These are phyloP conservation scores for Poecilia gillii DNA, from an alignment of 2,797 vertebrate genomes.

Conservation along the genomic window DNA sequence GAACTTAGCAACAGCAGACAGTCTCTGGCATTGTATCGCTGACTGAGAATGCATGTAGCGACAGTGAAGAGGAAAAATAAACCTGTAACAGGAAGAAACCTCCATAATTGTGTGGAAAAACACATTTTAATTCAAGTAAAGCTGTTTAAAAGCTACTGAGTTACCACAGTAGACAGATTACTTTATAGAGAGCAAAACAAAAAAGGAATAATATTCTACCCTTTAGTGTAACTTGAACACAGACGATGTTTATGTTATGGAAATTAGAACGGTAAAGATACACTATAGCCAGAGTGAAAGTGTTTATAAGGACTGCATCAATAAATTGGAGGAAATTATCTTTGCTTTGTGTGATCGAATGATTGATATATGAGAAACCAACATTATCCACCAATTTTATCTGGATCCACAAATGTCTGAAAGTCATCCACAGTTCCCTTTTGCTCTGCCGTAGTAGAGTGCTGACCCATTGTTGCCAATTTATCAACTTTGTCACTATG, in stretches of 20 bases:
- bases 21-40: too few species aligned
- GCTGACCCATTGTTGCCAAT: neutral
- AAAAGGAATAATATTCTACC: neutral
- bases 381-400: neutral
- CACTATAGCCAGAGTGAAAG: neutral
- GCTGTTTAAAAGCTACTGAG: neutral
- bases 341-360: too few species aligned
- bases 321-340: neutral
- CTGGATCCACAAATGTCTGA: too few species aligned
- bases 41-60: too few species aligned
- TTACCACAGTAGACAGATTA: neutral
- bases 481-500: neutral
- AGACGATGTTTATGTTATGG: neutral
- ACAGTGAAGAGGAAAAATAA: too few species aligned
- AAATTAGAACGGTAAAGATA: neutral
- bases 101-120: neutral
- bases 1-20: too few species aligned
- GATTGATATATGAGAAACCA: neutral
- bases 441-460: neutral
- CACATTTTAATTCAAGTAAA: neutral
- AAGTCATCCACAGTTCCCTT: neutral
- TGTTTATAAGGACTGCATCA: neutral
- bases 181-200: neutral
- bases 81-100: too few species aligned
- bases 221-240: neutral